These are phyloP conservation scores for Chloroclystis v-ata DNA, from an alignment of 2,888 invertebrate genomes.

Conservation along the genomic window DNA sequence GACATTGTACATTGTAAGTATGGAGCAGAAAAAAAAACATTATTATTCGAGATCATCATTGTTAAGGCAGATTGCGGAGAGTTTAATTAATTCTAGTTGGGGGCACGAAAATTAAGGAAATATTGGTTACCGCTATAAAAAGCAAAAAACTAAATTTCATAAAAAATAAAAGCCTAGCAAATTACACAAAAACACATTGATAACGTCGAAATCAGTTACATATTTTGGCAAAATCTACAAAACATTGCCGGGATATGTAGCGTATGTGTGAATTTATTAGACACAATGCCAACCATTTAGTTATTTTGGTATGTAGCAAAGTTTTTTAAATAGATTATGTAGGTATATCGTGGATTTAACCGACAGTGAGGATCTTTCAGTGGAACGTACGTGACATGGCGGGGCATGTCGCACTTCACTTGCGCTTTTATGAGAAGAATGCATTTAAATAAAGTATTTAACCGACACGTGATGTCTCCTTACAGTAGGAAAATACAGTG, in stretches of 20 bases:
- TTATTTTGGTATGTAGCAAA: constrained; percentile 23
- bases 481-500: constrained; percentile 8
- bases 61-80: too few species aligned
- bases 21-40: too few species aligned
- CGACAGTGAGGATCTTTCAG: constrained; percentile 19
- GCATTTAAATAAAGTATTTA: constrained; percentile 3
- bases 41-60: too few species aligned
- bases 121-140: too few species aligned
- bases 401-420: constrained; percentile 23
- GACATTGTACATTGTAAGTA: too few species aligned
- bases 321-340: constrained; percentile 14
- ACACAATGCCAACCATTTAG: constrained; percentile 21
- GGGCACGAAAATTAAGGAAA: too few species aligned
- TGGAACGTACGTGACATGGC: constrained; percentile 22
- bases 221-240: constrained; percentile 18
- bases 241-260: constrained; percentile 4
- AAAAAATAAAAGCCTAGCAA: too few species aligned
- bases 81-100: too few species aligned
- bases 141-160: too few species aligned
- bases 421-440: constrained; percentile 15
- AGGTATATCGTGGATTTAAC: constrained; percentile 10
- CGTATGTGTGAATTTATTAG: constrained; percentile 23
- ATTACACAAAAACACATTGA: background rate
- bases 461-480: constrained; percentile 6
- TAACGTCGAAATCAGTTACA: constrained; percentile 9